A percentile compares a stretch with the other conserved stretches of the same genome.
These are phyloP conservation scores for Creontiades dilutus DNA, from an alignment of 2,888 invertebrate species.

Conservation along the genomic window DNA sequence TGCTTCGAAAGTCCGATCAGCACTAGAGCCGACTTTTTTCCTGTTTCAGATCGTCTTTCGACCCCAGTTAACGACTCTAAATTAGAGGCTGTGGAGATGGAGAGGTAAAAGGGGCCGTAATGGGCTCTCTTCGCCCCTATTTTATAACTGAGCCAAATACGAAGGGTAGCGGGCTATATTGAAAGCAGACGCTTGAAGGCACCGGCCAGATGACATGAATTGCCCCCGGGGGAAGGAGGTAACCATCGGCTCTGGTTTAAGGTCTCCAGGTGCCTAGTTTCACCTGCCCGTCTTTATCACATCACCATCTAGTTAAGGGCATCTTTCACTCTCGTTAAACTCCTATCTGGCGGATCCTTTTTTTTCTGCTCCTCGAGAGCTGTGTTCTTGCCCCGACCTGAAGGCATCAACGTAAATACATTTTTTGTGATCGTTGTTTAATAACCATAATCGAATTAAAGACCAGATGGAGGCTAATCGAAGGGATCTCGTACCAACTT, in stretches of 20 bases:
- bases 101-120: background rate
- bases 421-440: background rate
- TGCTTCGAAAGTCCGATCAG: no score
- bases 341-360: slow-evolving; percentile 2
- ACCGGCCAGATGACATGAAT: slow-evolving; percentile 16
- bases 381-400: background rate
- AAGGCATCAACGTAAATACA: background rate
- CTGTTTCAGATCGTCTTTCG: background rate
- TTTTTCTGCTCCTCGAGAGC: background rate
- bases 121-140: background rate
- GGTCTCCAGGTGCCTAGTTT: background rate
- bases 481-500: no score
- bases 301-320: slow-evolving; percentile 46
- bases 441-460: background rate
- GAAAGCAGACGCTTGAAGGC: slow-evolving; percentile 17
- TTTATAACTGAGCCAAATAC: background rate
- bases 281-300: slow-evolving; percentile 40
- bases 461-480: background rate
- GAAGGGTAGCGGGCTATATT: background rate
- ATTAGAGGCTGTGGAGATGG: background rate
- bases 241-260: slow-evolving; percentile 14
- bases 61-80: background rate
- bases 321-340: slow-evolving; percentile 41
- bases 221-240: background rate
- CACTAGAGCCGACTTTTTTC: no score